Base-by-base conservation (phyloP, 2,888 invertebrate species). In the Oscheius sp. region DNA sequence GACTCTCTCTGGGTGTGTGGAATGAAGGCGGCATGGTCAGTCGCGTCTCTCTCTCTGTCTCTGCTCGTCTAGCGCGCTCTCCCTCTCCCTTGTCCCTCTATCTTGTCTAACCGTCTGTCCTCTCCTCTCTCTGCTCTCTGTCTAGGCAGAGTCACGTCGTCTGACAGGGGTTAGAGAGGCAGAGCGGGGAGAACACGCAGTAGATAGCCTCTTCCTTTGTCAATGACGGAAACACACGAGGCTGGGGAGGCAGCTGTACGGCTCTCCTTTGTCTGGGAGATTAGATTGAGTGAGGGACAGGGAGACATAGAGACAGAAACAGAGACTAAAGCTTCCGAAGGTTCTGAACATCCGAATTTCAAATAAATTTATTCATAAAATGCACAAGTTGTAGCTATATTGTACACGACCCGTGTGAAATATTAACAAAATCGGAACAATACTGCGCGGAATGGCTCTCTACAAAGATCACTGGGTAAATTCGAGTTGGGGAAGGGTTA, bases 321-420 rank as follows among this genome's bases (percentile, higher is more conserved):
- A 59, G 32, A 33, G 59, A 35, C 1, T n/a, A 29, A 9, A 57
- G 29, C 7, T 7, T 11, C n/a, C 9, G 57, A 10, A 29, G 29
- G 29, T 13, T 33, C 7, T 3, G 21, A 7, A 59, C n/a, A 3
- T 53, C 10, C 4, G 13, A 4, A 53, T 13, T 53, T 11, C 4
- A 11, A 68, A 55, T 21, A 55, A 29, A 53, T 68, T 68, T 53
- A 51, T 66, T 53, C 10, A 55, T n/a, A 68, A 55, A 53, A 68
- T 68, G 55, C 68, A 55, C 68, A 68, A 68, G 21, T 35, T 47
- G 29, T 42, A 42, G 42, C 4, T 42, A 33, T 65, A 65, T 48
- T 11, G 13, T 48, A 50, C 37, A 68, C 9, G 21, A 68, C 68
- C 68, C 68, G 68, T 68, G 55, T 33, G 68, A 13, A 68, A 68